These are phyloP conservation scores for Scotopteryx bipunctaria DNA, from an alignment of 2,888 invertebrate species.

Conservation along the genomic window DNA sequence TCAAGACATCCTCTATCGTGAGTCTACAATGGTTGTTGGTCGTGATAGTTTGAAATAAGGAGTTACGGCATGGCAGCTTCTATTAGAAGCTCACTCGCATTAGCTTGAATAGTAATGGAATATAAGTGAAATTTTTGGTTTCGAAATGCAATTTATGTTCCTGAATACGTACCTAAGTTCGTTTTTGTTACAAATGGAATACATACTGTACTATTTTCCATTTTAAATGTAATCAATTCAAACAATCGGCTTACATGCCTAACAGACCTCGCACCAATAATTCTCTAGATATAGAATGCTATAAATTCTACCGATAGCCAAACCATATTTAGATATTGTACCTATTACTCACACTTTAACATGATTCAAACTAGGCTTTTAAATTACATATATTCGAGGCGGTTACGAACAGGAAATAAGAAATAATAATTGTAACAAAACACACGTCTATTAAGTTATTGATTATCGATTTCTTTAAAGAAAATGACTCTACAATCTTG, in stretches of 20 bases:
- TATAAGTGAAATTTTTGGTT: too few relatives aligned
- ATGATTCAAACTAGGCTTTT: constrained; percentile 29
- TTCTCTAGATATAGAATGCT: constrained; percentile 43
- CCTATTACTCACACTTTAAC: constrained; percentile 43
- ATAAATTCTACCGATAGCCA: constrained; percentile 41
- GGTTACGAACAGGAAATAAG: constrained; percentile 22
- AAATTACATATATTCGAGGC: constrained; percentile 29
- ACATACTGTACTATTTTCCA: neutral
- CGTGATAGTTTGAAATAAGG: constrained; percentile 3
- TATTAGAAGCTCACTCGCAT: too few relatives aligned
- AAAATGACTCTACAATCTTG: constrained; percentile 13
- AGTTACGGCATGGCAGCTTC: neutral
- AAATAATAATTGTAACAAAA: neutral
- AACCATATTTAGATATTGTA: constrained; percentile 36
- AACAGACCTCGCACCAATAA: constrained; percentile 19
- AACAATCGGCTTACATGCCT: neutral
- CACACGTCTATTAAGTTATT: neutral
- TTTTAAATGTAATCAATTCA: neutral
- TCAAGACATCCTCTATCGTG: constrained; percentile 24
- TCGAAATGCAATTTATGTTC: too few relatives aligned
- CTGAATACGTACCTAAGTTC: too few relatives aligned
- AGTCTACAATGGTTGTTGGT: constrained; percentile 10
- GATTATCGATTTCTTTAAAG: constrained; percentile 12
- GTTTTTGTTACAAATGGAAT: too few relatives aligned
- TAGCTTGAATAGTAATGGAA: too few relatives aligned